These are phyloP conservation scores for Paralichthys olivaceus DNA, from an alignment of 2,113 vertebrate species.

Conservation along the genomic window DNA sequence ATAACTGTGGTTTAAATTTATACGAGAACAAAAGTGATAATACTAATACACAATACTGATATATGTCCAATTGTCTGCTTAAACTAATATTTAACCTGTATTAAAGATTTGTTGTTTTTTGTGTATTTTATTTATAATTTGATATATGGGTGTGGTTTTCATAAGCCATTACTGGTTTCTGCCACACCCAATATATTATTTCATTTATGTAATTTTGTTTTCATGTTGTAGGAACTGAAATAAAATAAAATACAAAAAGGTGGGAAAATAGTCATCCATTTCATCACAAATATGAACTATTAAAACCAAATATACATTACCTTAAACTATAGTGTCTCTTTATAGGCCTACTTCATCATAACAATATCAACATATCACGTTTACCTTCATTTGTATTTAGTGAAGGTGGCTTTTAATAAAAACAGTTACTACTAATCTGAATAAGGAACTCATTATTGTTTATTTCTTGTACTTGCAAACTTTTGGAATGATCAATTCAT, in stretches of 20 bases:
- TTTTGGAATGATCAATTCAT: too few relatives aligned
- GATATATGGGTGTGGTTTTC: background rate
- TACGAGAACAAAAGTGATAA: background rate
- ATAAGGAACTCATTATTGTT: background rate
- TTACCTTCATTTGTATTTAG: background rate
- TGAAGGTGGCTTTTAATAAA: background rate
- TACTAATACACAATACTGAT: background rate
- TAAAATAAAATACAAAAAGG: background rate
- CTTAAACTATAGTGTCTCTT: background rate
- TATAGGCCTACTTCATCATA: background rate
- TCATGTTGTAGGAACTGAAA: background rate
- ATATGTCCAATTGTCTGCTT: background rate
- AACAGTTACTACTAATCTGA: background rate
- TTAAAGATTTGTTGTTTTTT: background rate
- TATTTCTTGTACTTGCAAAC: too few relatives aligned
- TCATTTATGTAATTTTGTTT: background rate
- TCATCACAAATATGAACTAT: background rate
- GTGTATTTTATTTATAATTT: background rate
- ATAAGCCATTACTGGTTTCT: too few relatives aligned
- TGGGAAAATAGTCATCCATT: background rate
- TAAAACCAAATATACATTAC: background rate
- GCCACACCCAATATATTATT: background rate
- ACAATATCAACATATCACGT: background rate
- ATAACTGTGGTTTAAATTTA: background rate
- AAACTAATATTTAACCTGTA: background rate